Evolutionary conservation across 2,888 invertebrate genomes (phyloP).

Genomic region (Pseudeuparius sepicola): DNA sequence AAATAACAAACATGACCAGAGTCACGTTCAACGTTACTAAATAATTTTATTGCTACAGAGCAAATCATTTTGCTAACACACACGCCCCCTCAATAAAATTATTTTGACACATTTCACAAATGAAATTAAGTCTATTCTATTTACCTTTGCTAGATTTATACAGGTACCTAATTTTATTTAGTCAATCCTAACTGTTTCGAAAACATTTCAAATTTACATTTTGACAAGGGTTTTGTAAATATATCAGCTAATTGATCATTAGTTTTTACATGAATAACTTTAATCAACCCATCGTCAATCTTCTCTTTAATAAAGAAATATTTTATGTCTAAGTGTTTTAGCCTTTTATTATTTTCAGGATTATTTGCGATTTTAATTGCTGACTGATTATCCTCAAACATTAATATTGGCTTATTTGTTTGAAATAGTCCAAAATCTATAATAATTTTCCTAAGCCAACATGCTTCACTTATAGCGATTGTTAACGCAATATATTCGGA

Average conservation of each 20-base stretch:
- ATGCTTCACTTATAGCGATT: conserved; percentile 24
- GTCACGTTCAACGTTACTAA: too few relatives aligned
- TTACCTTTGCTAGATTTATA: too few relatives aligned
- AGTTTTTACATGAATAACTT: conserved; percentile 13
- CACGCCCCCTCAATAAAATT: too few relatives aligned
- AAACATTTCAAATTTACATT: conserved; percentile 9
- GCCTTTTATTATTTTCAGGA: conserved; percentile 12
- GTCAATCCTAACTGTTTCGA: conserved; percentile 3
- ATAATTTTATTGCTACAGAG: too few relatives aligned
- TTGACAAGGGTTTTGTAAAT: conserved; percentile 11
- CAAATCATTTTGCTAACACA: too few relatives aligned
- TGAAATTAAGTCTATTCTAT: too few relatives aligned
- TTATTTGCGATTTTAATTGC: conserved; percentile 14
- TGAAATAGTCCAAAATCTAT: conserved; percentile 10
- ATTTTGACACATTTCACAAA: too few relatives aligned
- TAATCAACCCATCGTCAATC: conserved; percentile 10
- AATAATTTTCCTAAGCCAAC: conserved; percentile 25
- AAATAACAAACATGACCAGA: too few relatives aligned
- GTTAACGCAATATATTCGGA: conserved; percentile 27
- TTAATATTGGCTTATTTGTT: conserved; percentile 3
- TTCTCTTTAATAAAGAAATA: conserved; percentile 14
- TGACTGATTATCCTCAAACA: conserved; percentile 18
- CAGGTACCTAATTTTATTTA: too few relatives aligned
- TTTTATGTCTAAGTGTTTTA: conserved; percentile 16
- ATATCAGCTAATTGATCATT: conserved; percentile 17